Evolutionary conservation across 2,797 vertebrate species (phyloP).

Genomic region (Antennarius maculatus): DNA sequence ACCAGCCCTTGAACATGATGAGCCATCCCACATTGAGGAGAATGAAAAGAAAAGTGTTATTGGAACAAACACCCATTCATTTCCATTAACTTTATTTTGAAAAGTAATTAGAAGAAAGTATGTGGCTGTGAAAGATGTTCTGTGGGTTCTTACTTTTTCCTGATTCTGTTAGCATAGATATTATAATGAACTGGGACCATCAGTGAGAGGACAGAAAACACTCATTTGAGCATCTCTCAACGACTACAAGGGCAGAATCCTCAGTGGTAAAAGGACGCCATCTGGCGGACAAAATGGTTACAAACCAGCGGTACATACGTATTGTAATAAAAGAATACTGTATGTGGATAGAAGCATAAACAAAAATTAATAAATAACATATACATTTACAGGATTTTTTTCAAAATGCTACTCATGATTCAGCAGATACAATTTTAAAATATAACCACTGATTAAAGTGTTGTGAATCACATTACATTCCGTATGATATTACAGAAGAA

Average conservation of each 20-base stretch:
- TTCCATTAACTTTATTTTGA: conserved; percentile 53
- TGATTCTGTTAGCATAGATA: conserved; percentile 48
- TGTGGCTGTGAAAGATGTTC: conserved; percentile 60
- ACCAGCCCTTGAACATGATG: conserved; percentile 2
- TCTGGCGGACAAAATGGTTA: conserved; percentile 58
- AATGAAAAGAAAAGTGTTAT: conserved; percentile 23
- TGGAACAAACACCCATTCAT: conserved; percentile 37
- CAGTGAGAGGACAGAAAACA: conserved; percentile 52
- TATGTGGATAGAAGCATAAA: not conserved
- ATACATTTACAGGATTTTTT: no score
- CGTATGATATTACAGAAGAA: no score
- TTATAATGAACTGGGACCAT: conserved; percentile 53
- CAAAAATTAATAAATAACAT: not conserved
- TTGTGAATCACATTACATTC: no score
- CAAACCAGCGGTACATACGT: conserved; percentile 8
- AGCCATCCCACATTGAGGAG: conserved; percentile 14
- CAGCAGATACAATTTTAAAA: no score
- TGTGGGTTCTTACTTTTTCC: conserved; percentile 42
- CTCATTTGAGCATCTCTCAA: conserved; percentile 54
- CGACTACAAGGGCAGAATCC: conserved; percentile 60
- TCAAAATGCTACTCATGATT: no score
- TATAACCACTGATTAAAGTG: no score
- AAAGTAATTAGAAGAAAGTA: conserved; percentile 64
- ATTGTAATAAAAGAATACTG: not conserved
- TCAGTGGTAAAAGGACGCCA: conserved; percentile 74